phyloP scores from a whole-genome alignment of 2,888 invertebrate genomes.

The Agriotes lineatus region DNA sequence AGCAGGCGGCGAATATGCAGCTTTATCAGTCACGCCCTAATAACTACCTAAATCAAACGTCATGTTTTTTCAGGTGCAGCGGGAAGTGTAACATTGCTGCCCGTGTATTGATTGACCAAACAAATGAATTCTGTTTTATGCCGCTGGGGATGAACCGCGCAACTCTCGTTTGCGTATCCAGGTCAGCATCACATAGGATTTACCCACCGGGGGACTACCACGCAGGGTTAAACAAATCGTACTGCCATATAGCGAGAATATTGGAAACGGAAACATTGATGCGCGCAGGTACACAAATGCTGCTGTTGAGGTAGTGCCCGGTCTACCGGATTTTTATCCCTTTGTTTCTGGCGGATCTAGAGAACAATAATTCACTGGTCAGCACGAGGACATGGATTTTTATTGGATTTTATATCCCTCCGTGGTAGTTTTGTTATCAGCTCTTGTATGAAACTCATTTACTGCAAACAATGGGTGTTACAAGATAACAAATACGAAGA shows the following conservation, averaged over 20 bases:
- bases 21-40: not conserved
- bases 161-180: constrained; percentile 39
- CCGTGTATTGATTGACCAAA: constrained; percentile 39
- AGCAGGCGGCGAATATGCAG: too few species aligned
- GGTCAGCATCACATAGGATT: constrained; percentile 39
- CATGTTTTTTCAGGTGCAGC: not conserved
- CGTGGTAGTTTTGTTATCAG: too few species aligned
- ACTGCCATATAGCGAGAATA: constrained; percentile 2
- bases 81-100: not conserved
- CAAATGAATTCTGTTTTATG: constrained; percentile 39
- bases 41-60: not conserved
- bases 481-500: too few species aligned
- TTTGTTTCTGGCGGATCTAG: too few species aligned
- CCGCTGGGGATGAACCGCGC: constrained; percentile 33
- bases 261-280: constrained; percentile 5
- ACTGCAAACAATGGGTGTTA: too few species aligned
- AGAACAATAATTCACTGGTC: too few species aligned
- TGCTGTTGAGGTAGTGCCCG: too few species aligned
- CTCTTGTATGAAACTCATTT: too few species aligned
- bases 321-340: too few species aligned
- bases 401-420: too few species aligned
- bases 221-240: constrained; percentile 8
- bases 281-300: too few species aligned
- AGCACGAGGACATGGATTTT: too few species aligned
- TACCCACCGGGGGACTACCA: constrained; percentile 8